phyloP scores from a whole-genome alignment of 2,113 vertebrate genomes.

The Nerophis ophidion region DNA sequence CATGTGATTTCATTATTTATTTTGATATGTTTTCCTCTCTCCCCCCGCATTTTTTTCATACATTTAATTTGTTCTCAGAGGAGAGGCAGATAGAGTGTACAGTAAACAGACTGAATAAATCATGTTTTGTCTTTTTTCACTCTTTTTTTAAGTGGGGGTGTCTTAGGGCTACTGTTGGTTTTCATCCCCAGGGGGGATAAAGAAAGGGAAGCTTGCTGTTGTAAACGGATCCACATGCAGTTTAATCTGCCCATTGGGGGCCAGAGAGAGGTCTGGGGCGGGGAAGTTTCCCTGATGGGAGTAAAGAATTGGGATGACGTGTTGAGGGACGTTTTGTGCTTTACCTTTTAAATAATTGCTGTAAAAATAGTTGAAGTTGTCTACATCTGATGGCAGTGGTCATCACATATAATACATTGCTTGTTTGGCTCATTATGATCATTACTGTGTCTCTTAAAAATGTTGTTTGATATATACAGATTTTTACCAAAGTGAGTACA shows the following conservation, averaged over 20 bases:
- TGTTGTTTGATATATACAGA: too few relatives aligned
- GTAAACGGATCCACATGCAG: conserved; percentile 61
- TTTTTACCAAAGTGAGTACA: too few relatives aligned
- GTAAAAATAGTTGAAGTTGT: conserved; percentile 19
- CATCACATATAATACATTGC: not conserved
- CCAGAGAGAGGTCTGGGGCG: conserved; percentile 23
- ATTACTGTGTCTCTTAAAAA: not conserved
- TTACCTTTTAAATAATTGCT: conserved; percentile 41
- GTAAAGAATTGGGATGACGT: conserved; percentile 16
- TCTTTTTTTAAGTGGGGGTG: conserved; percentile 6
- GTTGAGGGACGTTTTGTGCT: conserved; percentile 22
- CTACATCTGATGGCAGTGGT: conserved; percentile 22
- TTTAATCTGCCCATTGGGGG: conserved; percentile 60
- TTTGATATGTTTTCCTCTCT: conserved; percentile 24
- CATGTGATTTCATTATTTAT: conserved; percentile 44
- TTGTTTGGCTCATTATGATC: not conserved
- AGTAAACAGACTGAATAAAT: conserved; percentile 73
- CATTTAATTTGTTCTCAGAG: conserved; percentile 72
- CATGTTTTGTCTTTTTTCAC: conserved; percentile 43
- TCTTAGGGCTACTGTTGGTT: conserved; percentile 46
- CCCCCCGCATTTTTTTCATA: conserved; percentile 35
- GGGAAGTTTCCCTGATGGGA: conserved; percentile 30
- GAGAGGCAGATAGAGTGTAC: conserved; percentile 53
- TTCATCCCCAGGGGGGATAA: conserved; percentile 52
- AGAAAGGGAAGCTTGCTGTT: conserved; percentile 34